A percentile compares a stretch with the other conserved stretches of the same genome.
Conservation (phyloP, 2,797 vertebrate genomes). For the Iguana delicatissima region DNA sequence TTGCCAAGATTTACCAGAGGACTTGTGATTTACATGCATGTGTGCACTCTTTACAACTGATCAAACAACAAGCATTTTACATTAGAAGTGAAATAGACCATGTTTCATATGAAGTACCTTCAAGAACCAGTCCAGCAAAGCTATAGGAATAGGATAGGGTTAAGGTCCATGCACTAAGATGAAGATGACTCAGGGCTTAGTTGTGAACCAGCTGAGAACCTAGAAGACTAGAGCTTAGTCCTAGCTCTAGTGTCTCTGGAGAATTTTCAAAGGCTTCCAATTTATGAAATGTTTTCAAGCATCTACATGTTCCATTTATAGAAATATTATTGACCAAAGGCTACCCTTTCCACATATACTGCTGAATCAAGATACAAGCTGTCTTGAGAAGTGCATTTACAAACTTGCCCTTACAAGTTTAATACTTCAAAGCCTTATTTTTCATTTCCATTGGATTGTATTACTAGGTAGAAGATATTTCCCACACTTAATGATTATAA, state of each 20-base stretch:
- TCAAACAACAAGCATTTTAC: neutral
- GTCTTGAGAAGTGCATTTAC: constrained; percentile 45
- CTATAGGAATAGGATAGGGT: too few relatives aligned
- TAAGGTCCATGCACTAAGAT: too few relatives aligned
- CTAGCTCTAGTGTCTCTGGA: neutral
- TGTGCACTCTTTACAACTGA: neutral
- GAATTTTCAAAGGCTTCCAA: neutral
- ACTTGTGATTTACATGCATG: neutral
- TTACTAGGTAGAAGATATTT: constrained; percentile 76
- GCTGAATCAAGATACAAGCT: neutral
- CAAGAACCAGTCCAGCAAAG: neutral
- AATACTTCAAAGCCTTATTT: constrained; percentile 72
- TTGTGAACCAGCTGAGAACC: neutral
- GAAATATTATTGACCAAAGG: constrained; percentile 36
- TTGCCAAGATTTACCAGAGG: neutral
- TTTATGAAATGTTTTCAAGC: constrained; percentile 12
- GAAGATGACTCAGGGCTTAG: neutral
- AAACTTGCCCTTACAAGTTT: constrained; percentile 69
- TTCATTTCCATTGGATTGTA: constrained; percentile 60
- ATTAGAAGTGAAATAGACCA: neutral
- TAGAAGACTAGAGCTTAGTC: neutral
- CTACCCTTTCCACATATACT: constrained; percentile 23
- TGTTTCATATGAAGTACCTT: neutral
- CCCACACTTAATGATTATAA: constrained; percentile 68
- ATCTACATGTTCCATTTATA: constrained; percentile 19